Conservation (phyloP, 2,888 invertebrate species). For the Rambutsinella grinnellia region DNA sequence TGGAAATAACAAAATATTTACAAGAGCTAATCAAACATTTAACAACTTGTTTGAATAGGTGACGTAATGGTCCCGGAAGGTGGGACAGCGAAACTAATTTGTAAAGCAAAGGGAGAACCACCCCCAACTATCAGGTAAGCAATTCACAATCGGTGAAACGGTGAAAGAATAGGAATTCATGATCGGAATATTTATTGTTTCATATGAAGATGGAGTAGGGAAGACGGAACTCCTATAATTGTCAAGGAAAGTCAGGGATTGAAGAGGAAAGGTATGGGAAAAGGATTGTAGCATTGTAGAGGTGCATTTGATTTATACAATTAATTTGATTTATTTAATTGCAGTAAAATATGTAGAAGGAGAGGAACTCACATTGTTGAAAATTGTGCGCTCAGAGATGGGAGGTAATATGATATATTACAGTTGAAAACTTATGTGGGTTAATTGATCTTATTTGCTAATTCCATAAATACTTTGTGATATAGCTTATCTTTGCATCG, state of each 20-base stretch:
- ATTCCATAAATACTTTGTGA: conserved; percentile 77
- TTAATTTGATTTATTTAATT: conserved; percentile 61
- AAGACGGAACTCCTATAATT: conserved; percentile 87
- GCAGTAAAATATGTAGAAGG: conserved; percentile 81
- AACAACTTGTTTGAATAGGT: conserved; percentile 73
- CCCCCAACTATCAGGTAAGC: conserved; percentile 70
- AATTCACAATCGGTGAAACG: too few relatives aligned
- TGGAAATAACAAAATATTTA: too few relatives aligned
- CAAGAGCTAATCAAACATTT: too few relatives aligned
- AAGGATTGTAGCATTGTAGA: too few relatives aligned
- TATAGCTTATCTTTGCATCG: conserved; percentile 82
- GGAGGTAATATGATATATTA: conserved; percentile 55
- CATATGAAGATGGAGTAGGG: conserved; percentile 92
- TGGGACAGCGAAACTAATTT: conserved; percentile 85
- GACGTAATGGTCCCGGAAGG: conserved; percentile 97
- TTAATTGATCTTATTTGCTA: neutral
- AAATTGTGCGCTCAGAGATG: conserved; percentile 86
- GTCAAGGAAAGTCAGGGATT: conserved; percentile 80
- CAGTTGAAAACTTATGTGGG: conserved; percentile 39
- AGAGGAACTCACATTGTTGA: conserved; percentile 83
- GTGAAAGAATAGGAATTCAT: conserved; percentile 22
- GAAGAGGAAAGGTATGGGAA: conserved; percentile 81
- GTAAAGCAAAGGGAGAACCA: conserved; percentile 87
- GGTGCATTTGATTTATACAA: too few relatives aligned
- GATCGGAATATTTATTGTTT: conserved; percentile 84